Percentiles rank a stretch among this genome's conserved stretches.
These are phyloP conservation scores for Epirrhoe tristata DNA, from an alignment of 2,888 invertebrate species.

Conservation along the genomic window DNA sequence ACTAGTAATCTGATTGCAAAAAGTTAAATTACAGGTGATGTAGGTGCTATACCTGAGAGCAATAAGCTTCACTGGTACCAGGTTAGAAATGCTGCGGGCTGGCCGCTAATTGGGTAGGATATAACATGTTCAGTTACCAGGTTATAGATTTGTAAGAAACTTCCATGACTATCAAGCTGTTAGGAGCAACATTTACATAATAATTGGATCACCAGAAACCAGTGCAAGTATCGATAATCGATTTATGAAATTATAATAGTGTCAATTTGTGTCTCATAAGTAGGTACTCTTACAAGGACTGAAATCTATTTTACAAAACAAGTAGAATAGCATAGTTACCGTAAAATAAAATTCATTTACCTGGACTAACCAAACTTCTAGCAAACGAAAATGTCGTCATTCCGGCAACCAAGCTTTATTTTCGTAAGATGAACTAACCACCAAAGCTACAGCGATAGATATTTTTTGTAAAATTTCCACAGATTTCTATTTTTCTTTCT, in stretches of 20 bases:
- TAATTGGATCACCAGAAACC: constrained; percentile 23
- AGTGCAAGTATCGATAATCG: not conserved
- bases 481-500: not conserved
- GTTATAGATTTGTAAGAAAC: not conserved
- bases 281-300: not conserved
- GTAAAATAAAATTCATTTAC: constrained; percentile 50
- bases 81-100: too few relatives aligned
- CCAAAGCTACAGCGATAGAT: constrained; percentile 9
- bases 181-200: constrained; percentile 60
- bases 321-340: not conserved
- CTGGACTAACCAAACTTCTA: constrained; percentile 82
- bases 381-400: constrained; percentile 81
- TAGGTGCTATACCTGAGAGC: too few relatives aligned
- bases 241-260: not conserved
- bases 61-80: too few relatives aligned
- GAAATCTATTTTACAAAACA: not conserved
- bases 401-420: constrained; percentile 7
- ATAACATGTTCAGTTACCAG: too few relatives aligned
- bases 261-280: not conserved
- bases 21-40: too few relatives aligned
- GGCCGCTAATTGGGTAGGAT: too few relatives aligned
- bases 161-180: constrained; percentile 3
- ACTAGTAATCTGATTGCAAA: too few relatives aligned
- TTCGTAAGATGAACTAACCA: not conserved
- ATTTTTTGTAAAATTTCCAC: not conserved